Base-by-base conservation (phyloP, 2,797 vertebrate species). In the Enteromius treurensis region DNA sequence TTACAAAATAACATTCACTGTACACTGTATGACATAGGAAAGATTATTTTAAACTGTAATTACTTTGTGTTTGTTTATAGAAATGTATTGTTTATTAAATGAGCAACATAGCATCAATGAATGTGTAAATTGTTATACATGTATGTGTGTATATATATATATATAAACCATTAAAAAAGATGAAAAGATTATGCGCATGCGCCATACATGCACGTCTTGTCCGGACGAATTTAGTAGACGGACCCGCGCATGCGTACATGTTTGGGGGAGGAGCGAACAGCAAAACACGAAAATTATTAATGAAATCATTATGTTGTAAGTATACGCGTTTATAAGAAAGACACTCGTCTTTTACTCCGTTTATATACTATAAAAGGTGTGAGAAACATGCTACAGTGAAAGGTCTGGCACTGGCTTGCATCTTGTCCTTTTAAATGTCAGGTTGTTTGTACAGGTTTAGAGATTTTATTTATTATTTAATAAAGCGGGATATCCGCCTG, bases 191-290 rank as follows among this genome's bases (percentile, higher is more conserved):
- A 0, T 37, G 81, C 64, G 74, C 81, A 83, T 58, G 81, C 81
- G 62, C 74, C 34, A 13, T 62, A 3, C n/a, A 13, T 19, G 6
- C 0, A 40, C 4, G 14, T 60, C 2, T 23, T 60, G 9, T 10
- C 51, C 81, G 81, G 81, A 83, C 67, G 10, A 15, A 37, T 78
- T 83, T 70, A 23, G 29, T 1, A 83, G 81, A 78, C 81, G 81
- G 37, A 83, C 81, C 26, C 21, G 53, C 51, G 51, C 75, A 13
- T 83, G 75, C 65, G 65, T 45, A 58, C 0, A 37, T 15, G 3
- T 32, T 14, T 58, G 26, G 7, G 67, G 82, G 82, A 77, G 75
- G 65, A 78, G 75, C 42, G 5, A 83, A 6, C 58, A 23, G 8
- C 49, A 62, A 60, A 77, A 70, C 64, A 71, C 82, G 37, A 78